Evolutionary conservation across 2,797 vertebrate genomes (phyloP), one percentile per base, ranked within the genome.

Genomic region (Malurus splendens): DNA sequence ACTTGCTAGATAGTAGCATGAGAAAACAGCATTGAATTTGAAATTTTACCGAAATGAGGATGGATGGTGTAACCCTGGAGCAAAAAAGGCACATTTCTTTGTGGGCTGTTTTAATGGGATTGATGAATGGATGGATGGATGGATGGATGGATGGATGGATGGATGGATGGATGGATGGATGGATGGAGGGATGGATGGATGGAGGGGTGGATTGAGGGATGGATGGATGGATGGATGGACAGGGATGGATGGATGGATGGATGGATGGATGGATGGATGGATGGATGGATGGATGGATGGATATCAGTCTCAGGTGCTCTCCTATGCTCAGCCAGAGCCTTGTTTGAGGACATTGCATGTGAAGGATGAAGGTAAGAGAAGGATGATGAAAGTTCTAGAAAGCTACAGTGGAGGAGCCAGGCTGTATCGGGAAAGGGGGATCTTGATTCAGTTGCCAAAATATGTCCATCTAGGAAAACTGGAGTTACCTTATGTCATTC

Each of bases 321-420:
- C 30, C 15, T 8, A 8, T 6, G 24, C 3, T 65, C 67, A 66
- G 6, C 25, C 38, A 57, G 20, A 70, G 4, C 25, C 9, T 48
- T 16, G 12, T 18, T 60, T 24, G n/a, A 20, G 14, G 39, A 4
- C 5, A 32, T 3, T 47, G 18, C 14, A 5, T 8, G 23, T 23
- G 20, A 38, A 80, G 62, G 2, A 62, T 17, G 9, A 52, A 67
- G 25, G 38, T 23, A 64, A 71, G n/a, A 64, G 11, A 24, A 67
- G 7, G 25, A 60, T 10, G 38, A 23, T 18, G 25, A 30, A 79
- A 68, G 16, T 36, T 47, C 20, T 30, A 51, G 18, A 71, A 71
- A 71, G 1, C 1, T 23, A 4, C 24, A 5, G 7, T 18, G 25
- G 4, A 38, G 18, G 20, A 54, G n/a, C 4, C 12, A 30, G 14